Percentiles rank a stretch among this genome's conserved stretches.
These are phyloP conservation scores for Entomyzon cyanotis DNA, from an alignment of 2,113 vertebrate genomes.

Conservation along the genomic window DNA sequence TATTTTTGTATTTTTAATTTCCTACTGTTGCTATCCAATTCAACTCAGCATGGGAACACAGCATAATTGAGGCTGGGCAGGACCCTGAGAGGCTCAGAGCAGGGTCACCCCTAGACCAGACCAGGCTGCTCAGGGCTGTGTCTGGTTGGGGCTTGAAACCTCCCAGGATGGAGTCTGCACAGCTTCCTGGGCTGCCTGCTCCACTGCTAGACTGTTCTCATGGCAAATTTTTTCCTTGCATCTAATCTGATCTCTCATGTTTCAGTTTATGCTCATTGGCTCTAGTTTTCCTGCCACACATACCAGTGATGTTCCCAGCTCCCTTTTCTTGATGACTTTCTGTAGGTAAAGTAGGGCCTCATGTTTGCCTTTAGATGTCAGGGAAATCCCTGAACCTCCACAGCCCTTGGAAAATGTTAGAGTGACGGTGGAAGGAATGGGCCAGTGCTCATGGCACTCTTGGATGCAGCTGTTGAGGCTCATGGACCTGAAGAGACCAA, in stretches of 20 bases:
- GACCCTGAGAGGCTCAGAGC: conserved; percentile 1
- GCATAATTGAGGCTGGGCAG: not conserved
- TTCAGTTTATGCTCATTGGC: not conserved
- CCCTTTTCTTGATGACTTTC: not conserved
- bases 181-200: not conserved
- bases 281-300: not conserved
- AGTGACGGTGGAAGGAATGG: not conserved
- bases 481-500: not conserved
- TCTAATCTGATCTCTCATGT: not conserved
- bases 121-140: not conserved
- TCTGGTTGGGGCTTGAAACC: not conserved
- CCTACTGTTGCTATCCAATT: conserved; percentile 9
- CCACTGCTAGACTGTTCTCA: not conserved
- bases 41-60: not conserved
- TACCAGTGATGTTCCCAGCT: not conserved
- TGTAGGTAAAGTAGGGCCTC: not conserved
- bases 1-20: conserved; percentile 59
- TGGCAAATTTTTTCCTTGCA: not conserved
- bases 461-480: not conserved
- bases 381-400: not conserved
- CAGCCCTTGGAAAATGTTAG: not conserved
- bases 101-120: not conserved
- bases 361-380: not conserved
- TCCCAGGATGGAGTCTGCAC: not conserved
- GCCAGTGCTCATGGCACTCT: not conserved